These are phyloP conservation scores for Dendrolimus pini DNA, from an alignment of 2,888 invertebrate species.

Conservation along the genomic window DNA sequence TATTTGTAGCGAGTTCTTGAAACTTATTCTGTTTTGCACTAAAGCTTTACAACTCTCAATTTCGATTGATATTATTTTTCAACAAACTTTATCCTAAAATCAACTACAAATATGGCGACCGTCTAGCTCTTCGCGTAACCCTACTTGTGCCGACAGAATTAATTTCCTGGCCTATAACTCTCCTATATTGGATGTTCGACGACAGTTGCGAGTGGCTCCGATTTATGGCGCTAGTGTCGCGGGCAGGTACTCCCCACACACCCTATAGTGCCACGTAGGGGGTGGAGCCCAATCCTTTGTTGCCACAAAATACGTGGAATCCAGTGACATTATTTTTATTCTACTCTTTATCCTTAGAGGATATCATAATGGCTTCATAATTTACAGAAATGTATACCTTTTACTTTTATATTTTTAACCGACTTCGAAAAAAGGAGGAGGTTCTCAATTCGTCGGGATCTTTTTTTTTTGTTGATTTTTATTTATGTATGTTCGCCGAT, in stretches of 20 bases:
- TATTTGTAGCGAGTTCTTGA: too few relatives aligned
- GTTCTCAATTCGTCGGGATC: too few relatives aligned
- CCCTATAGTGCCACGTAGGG: conserved; percentile 9
- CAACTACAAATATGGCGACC: conserved; percentile 22
- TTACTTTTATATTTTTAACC: too few relatives aligned
- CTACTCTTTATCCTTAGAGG: background rate
- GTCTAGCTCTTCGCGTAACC: conserved; percentile 43
- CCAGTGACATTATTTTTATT: background rate
- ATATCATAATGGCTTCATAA: too few relatives aligned
- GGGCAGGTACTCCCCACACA: conserved; percentile 43
- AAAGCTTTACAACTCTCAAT: too few relatives aligned
- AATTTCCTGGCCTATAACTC: conserved; percentile 74
- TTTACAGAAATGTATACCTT: too few relatives aligned
- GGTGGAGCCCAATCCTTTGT: background rate
- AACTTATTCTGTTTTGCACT: too few relatives aligned
- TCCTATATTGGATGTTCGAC: conserved; percentile 69
- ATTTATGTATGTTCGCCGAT: too few relatives aligned
- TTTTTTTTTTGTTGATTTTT: too few relatives aligned
- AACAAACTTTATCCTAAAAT: conserved; percentile 10
- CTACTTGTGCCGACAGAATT: conserved; percentile 71
- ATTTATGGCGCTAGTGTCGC: conserved; percentile 62
- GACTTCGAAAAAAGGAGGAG: too few relatives aligned
- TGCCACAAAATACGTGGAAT: background rate
- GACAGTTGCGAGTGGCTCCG: conserved; percentile 61
- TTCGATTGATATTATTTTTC: background rate